These are phyloP conservation scores for Metacarcinus magister DNA, from an alignment of 2,888 invertebrate species.

Conservation along the genomic window DNA sequence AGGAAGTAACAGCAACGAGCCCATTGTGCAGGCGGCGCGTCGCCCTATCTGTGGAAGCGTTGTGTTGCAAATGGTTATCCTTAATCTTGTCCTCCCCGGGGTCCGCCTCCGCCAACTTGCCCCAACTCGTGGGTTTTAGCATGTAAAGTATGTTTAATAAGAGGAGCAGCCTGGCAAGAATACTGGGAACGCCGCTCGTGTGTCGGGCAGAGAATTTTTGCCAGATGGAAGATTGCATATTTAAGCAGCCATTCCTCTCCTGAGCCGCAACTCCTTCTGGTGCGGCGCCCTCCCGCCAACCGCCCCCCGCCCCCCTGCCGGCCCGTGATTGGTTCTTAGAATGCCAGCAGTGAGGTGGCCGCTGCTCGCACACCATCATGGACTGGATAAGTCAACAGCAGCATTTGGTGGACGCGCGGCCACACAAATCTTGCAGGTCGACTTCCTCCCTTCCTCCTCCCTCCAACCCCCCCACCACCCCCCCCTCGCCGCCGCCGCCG, in stretches of 20 bases:
- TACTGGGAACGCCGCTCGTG: conserved; percentile 57
- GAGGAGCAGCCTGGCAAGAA: conserved; percentile 68
- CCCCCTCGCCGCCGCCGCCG: neutral
- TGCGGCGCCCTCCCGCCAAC: neutral
- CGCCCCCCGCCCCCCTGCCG: neutral
- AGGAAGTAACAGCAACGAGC: neutral
- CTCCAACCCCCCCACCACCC: neutral
- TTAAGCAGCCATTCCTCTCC: conserved; percentile 65
- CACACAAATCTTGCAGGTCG: neutral
- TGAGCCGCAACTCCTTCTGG: neutral
- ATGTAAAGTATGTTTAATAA: conserved; percentile 71
- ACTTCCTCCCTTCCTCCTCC: neutral
- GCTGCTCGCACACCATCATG: neutral
- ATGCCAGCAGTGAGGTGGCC: neutral
- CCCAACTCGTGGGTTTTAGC: conserved; percentile 58
- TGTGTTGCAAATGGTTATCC: conserved; percentile 49
- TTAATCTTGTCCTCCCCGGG: conserved; percentile 49
- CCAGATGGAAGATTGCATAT: conserved; percentile 64
- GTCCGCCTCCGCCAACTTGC: conserved; percentile 57
- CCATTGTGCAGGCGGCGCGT: conserved; percentile 16
- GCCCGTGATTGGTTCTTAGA: neutral
- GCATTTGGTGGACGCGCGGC: neutral
- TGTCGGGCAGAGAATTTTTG: conserved; percentile 61
- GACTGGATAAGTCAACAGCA: neutral
- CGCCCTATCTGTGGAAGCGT: conserved; percentile 31